phyloP scores from a whole-genome alignment of 2,113 vertebrate species.

The Cynocephalus volans region DNA sequence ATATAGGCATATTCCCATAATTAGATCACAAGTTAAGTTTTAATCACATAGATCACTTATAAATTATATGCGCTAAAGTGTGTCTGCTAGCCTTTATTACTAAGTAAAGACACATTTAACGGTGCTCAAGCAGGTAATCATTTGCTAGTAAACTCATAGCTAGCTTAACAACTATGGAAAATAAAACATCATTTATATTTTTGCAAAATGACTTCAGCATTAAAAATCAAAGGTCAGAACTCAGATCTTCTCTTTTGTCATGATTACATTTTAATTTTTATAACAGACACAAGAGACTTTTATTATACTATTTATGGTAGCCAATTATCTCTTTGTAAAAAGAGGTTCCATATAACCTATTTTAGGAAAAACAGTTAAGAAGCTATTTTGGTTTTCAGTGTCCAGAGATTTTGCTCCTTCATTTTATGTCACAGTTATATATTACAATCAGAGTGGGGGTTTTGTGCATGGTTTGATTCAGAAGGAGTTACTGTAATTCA shows the following conservation, averaged over 20 bases:
- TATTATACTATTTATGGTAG: constrained; percentile 74
- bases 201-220: constrained; percentile 43
- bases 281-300: constrained; percentile 56
- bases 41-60: background rate
- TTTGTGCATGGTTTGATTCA: background rate
- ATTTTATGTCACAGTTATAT: background rate
- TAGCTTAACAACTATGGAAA: background rate
- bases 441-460: background rate
- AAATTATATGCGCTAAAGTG: background rate
- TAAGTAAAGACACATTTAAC: background rate
- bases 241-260: constrained; percentile 22
- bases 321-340: constrained; percentile 72
- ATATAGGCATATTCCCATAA: background rate
- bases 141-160: background rate
- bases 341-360: constrained; percentile 64
- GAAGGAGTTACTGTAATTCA: constrained; percentile 30
- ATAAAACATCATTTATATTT: background rate
- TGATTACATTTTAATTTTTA: constrained; percentile 50
- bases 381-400: constrained; percentile 68
- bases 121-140: background rate
- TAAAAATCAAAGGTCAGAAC: constrained; percentile 56
- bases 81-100: background rate
- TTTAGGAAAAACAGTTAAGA: constrained; percentile 61
- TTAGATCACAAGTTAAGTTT: background rate
- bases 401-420: constrained; percentile 61